Percentiles rank a stretch among this genome's conserved stretches.
Conservation (phyloP, 2,888 invertebrate genomes). For the Nesidiocoris tenuis region DNA sequence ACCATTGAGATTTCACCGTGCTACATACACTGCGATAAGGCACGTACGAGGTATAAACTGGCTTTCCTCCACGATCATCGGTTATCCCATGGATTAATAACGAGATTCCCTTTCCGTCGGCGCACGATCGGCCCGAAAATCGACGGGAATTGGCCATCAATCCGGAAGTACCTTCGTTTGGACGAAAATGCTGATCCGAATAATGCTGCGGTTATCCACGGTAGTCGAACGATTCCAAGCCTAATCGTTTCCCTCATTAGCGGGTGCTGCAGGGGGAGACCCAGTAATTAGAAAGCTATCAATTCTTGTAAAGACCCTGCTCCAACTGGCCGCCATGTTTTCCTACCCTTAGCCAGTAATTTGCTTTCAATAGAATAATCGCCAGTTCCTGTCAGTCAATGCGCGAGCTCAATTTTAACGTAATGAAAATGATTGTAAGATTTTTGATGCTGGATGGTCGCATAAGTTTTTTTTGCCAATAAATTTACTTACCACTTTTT, state of each 20-base stretch:
- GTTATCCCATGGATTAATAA: neutral
- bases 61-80: neutral
- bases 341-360: neutral
- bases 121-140: neutral
- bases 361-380: no score
- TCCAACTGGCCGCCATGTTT: neutral
- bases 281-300: neutral
- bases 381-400: no score
- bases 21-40: no score
- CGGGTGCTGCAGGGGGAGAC: neutral
- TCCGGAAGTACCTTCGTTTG: neutral
- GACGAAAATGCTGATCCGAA: neutral
- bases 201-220: neutral
- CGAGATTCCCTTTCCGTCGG: neutral
- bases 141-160: neutral
- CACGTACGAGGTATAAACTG: no score
- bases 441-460: no score
- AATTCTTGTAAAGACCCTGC: neutral
- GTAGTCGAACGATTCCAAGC: neutral
- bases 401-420: no score
- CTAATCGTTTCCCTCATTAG: neutral
- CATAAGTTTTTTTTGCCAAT: no score
- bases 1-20: no score
- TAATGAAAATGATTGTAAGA: no score
- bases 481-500: no score